These are phyloP conservation scores for Acrobeloides nanus DNA, from an alignment of 2,888 invertebrate genomes.

Conservation along the genomic window DNA sequence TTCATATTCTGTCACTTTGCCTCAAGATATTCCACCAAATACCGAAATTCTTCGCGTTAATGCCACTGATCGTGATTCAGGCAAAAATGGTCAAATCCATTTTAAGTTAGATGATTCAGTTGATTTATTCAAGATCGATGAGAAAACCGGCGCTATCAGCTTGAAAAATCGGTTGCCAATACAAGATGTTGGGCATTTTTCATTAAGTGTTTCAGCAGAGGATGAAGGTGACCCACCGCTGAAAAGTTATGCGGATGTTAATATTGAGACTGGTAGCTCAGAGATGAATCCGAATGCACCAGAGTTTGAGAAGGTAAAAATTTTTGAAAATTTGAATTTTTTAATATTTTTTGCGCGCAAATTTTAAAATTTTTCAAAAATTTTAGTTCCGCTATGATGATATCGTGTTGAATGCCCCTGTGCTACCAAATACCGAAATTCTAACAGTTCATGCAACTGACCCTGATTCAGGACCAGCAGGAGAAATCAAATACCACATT, in stretches of 20 bases:
- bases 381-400: conserved; percentile 35
- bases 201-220: conserved; percentile 11
- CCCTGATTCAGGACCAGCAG: conserved; percentile 43
- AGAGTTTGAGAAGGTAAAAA: conserved; percentile 35
- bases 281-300: conserved; percentile 40
- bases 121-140: conserved; percentile 15
- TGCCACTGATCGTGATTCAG: conserved; percentile 35
- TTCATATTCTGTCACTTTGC: conserved; percentile 29
- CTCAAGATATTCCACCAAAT: conserved; percentile 37
- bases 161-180: conserved; percentile 17
- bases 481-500: conserved; percentile 24
- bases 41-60: conserved; percentile 23
- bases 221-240: conserved; percentile 27
- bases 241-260: conserved; percentile 9
- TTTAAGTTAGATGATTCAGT: conserved; percentile 27
- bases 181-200: conserved; percentile 3
- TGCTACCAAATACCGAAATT: conserved; percentile 32
- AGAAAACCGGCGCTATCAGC: conserved; percentile 12
- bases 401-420: conserved; percentile 24
- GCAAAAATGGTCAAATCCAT: conserved; percentile 31
- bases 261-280: conserved; percentile 3
- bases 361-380: not conserved
- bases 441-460: conserved; percentile 38
- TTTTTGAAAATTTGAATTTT: conserved; percentile 1
- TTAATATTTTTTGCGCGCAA: not conserved